Evolutionary conservation across 2,797 vertebrate genomes (phyloP), one percentile per base, ranked within the genome.

Genomic region (Hyperoplus immaculatus): DNA sequence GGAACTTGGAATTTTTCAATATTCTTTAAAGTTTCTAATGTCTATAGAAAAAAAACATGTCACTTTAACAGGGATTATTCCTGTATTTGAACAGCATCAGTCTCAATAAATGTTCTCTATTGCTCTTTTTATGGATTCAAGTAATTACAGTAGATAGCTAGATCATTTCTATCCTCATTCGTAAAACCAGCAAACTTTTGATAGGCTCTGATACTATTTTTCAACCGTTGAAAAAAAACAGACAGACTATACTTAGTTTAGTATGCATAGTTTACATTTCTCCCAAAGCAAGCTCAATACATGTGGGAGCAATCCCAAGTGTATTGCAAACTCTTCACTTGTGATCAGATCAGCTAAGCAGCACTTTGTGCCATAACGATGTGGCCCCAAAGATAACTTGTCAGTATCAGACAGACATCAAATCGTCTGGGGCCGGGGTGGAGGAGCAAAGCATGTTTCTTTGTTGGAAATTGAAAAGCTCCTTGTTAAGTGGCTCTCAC

Each of bases 381-480:
- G 7, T 47, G 36, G n/a, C 29, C 47, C 14, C 13, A 58, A 65
- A 60, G 56, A 54, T 18, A 54, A 21, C 16, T 70, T 64, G 47
- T 72, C 47, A 58, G 18, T 58, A n/a, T 46, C 13, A 69, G 21
- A 49, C 53, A 68, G 14, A 55, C 42, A 80, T 75, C 58, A 75
- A n/a, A 72, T 58, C 50, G 47, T 45, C 47, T 45, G 4, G 14
- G 1, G 39, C 10, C 39, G 38, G 10, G 21, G 51, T 56, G 58
- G 51, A 42, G n/a, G 10, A 64, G 58, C 7, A 60, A 70, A 71
- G 29, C 42, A 10, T 56, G 53, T 67, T 54, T 54, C 47, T 46
- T 10, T 2, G 21, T 65, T 18, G 15, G 62, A 80, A 69, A 78
- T 47, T 63, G n/a, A 63, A 85, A 78, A 58, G 21, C 51, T 81